These are phyloP conservation scores for Eunapius fragilis DNA, from an alignment of 37 sponge, comb jelly and placozoan genomes.

Conservation along the genomic window DNA sequence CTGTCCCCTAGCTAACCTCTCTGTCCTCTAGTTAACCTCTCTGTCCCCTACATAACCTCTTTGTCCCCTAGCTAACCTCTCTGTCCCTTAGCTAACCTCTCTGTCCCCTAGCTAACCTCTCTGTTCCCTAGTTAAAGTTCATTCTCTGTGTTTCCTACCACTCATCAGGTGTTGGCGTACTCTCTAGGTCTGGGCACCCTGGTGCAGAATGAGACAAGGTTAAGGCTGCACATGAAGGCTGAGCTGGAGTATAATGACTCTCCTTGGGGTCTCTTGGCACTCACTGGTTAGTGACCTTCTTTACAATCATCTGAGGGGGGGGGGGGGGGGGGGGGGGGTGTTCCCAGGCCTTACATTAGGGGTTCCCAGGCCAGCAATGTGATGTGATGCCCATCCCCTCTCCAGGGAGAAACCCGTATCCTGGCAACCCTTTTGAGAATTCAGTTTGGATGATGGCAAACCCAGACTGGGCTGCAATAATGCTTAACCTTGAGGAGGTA, in stretches of 20 bases:
- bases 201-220: constrained; percentile 1
- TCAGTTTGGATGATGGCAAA: constrained; percentile 26
- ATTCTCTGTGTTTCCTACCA: too few relatives aligned
- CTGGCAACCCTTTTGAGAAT: not conserved
- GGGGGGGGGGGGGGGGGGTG: too few relatives aligned
- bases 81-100: too few relatives aligned
- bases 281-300: not conserved
- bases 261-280: not conserved
- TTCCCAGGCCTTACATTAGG: too few relatives aligned
- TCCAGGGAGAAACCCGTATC: not conserved
- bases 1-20: too few relatives aligned
- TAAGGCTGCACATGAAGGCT: constrained; percentile 10
- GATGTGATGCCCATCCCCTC: not conserved
- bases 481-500: constrained; percentile 7
- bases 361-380: not conserved
- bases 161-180: constrained; percentile 5
- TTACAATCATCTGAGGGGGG: too few relatives aligned
- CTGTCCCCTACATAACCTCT: too few relatives aligned
- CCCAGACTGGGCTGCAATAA: constrained; percentile 6
- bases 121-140: too few relatives aligned
- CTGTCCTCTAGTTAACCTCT: too few relatives aligned
- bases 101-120: not conserved
- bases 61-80: too few relatives aligned
- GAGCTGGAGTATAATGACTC: constrained; percentile 1
- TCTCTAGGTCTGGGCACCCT: constrained; percentile 9